Base-by-base conservation (phyloP, 2,888 invertebrate species). In the Electrophaes corylata region DNA sequence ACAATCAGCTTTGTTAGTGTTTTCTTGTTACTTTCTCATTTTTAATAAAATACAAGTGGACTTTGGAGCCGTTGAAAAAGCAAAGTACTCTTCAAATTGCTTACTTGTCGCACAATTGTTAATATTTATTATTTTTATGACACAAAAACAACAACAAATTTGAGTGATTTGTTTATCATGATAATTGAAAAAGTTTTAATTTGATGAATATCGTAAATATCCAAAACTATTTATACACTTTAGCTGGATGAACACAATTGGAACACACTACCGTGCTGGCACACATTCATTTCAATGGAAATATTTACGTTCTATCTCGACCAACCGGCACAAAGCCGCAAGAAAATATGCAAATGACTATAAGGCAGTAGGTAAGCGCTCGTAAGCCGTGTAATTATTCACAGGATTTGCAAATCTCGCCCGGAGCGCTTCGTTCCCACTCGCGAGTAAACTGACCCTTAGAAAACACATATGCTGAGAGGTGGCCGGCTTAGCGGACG, bases 351-450 rank as follows among this genome's bases (percentile, higher is more conserved):
- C 88, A 89, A 91, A 91, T 91, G 79, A 80, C 79, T 86, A 81
- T 88, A 91, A 91, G 91, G 88, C 89, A 90, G 87, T 90, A 86
- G 90, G 90, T 91, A 90, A 91, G 87, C 87, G 85, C 78, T 86
- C 85, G 84, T 90, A 91, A 90, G 88, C 91, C 88, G 81, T 84
- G 86, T 91, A 91, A 91, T 91, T 91, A 91, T 91, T 91, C 91
- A 89, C 91, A 85, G 88, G 89, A 89, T 90, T 89, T 89, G 87
- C 86, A 85, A 89, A 84, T 88, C 81, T 86, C 84, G 87, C 90
- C 88, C 73, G 84, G 71, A 84, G 89, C 88, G 86, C 81, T 88
- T 78, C 82, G 80, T 83, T 85, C 84, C 86, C 83, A 80, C 81
- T 79, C 75, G 76, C 83, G 81, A 81, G 83, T 80, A 85, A 83